These are phyloP conservation scores for Channallabes apus DNA, from an alignment of 2,797 vertebrate genomes.

Conservation along the genomic window DNA sequence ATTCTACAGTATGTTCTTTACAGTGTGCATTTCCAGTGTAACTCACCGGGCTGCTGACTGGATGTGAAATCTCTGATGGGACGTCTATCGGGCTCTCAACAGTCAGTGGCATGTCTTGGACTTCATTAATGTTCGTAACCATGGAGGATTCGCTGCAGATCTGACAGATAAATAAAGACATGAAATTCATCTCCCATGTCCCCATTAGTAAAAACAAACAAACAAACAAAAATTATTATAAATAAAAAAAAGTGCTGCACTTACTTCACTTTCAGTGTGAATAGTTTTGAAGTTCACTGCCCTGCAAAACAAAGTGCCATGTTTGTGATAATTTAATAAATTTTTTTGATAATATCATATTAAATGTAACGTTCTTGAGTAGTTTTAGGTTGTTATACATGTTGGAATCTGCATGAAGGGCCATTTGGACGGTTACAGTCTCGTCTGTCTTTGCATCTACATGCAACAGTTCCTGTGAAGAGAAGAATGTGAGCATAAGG, in stretches of 20 bases:
- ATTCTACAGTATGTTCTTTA: no score
- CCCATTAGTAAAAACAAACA: background rate
- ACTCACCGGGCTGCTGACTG: background rate
- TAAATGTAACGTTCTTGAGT: background rate
- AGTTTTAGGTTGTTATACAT: background rate
- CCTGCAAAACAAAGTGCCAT: background rate
- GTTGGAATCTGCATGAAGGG: no score
- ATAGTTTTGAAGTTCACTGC: background rate
- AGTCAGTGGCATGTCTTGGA: background rate
- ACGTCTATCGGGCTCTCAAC: background rate
- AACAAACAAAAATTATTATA: no score
- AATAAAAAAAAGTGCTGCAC: background rate
- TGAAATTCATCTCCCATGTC: background rate
- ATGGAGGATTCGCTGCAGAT: background rate
- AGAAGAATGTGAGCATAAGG: no score
- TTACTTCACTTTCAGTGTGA: background rate
- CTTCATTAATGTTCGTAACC: background rate
- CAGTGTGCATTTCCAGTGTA: background rate
- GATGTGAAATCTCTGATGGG: background rate
- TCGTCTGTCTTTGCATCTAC: no score
- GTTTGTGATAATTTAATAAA: background rate
- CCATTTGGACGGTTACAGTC: no score
- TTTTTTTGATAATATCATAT: background rate
- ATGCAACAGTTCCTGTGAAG: no score
- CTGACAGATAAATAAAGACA: background rate